These are phyloP conservation scores for Chloroclysta siterata DNA, from an alignment of 2,888 invertebrate genomes.

Conservation along the genomic window DNA sequence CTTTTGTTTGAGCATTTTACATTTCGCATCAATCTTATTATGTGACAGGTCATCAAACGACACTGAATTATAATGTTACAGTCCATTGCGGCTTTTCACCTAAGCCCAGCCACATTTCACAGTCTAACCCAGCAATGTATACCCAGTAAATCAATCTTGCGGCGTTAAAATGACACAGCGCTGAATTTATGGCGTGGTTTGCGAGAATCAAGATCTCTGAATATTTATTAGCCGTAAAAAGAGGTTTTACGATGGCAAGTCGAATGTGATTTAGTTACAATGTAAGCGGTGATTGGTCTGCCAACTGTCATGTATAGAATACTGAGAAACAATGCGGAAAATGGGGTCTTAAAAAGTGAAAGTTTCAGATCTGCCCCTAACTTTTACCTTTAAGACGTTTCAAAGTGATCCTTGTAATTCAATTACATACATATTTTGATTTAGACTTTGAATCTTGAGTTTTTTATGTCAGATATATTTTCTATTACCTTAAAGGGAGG, in stretches of 20 bases:
- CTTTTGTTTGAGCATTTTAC: no score
- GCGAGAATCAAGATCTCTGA: conserved; percentile 27
- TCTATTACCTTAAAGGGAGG: no score
- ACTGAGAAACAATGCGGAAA: no score
- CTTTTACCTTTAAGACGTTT: no score
- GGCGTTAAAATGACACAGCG: conserved; percentile 25
- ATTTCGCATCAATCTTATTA: no score
- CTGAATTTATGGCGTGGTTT: conserved; percentile 23
- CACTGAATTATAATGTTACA: conserved; percentile 1
- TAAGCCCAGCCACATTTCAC: conserved; percentile 20
- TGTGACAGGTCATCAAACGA: conserved; percentile 1
- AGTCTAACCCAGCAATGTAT: conserved; percentile 25
- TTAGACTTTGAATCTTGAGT: no score
- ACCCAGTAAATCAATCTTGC: conserved; percentile 30
- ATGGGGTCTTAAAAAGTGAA: no score
- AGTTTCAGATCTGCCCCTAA: no score
- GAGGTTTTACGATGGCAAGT: conserved; percentile 25
- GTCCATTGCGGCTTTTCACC: conserved; percentile 18
- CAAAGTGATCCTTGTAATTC: no score
- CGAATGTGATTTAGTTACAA: conserved; percentile 26
- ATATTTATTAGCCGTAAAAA: conserved; percentile 30
- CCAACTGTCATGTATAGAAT: neutral
- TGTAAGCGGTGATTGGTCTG: neutral
- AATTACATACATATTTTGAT: no score
- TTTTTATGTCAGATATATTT: no score